A percentile compares a stretch with the other conserved stretches of the same genome.
These are phyloP conservation scores for Papilio polyxenes DNA, from an alignment of 1,140 invertebrate species.

Conservation along the genomic window DNA sequence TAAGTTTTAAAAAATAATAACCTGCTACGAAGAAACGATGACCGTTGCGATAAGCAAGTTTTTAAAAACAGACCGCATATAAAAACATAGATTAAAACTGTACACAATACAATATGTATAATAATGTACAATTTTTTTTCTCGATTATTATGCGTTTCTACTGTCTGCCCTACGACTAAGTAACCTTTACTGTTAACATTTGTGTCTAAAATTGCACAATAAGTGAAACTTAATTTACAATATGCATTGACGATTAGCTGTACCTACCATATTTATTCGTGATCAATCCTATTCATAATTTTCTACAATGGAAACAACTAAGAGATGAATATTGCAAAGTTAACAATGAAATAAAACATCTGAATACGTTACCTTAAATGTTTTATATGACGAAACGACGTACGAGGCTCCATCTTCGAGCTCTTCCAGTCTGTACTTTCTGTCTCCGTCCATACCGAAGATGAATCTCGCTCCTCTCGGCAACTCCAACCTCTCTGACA, in stretches of 20 bases:
- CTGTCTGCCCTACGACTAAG: not conserved
- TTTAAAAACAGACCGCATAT: not conserved
- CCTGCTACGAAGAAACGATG: not conserved
- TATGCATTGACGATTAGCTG: too few relatives aligned
- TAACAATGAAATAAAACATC: conserved; percentile 9
- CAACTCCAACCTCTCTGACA: conserved; percentile 90
- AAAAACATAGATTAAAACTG: not conserved
- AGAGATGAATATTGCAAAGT: not conserved
- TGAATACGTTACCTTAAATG: conserved; percentile 89
- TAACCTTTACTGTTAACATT: not conserved
- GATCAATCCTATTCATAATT: too few relatives aligned
- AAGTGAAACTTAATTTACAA: not conserved
- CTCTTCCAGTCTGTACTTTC: conserved; percentile 91
- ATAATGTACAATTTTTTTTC: too few relatives aligned
- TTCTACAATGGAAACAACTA: not conserved
- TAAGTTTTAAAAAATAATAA: not conserved
- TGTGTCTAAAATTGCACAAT: not conserved
- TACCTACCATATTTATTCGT: too few relatives aligned
- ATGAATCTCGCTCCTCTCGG: conserved; percentile 93
- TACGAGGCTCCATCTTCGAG: conserved; percentile 94
- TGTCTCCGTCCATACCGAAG: conserved; percentile 93
- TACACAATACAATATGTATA: not conserved
- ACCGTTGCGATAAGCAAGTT: not conserved
- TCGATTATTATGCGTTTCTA: not conserved
- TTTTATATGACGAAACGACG: conserved; percentile 94